These are phyloP conservation scores for Eurystomus glaucurus DNA, from an alignment of 2,797 vertebrate species.

Conservation along the genomic window DNA sequence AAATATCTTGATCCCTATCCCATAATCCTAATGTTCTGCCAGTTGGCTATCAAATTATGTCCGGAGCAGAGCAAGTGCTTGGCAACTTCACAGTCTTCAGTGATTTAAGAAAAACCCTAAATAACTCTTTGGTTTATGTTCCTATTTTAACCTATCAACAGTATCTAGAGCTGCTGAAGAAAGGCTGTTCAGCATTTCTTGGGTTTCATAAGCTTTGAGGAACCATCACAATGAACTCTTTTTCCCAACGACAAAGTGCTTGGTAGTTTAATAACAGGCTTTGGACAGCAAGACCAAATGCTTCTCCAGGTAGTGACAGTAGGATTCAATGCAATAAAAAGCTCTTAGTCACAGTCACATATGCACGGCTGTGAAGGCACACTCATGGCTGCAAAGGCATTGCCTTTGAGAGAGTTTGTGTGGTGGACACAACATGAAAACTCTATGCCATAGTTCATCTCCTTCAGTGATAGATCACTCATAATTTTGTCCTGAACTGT, in stretches of 20 bases:
- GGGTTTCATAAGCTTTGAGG: not conserved
- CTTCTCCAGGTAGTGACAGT: not conserved
- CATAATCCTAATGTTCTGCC: slow-evolving; percentile 33
- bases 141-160: slow-evolving; percentile 15
- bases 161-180: not conserved
- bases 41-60: slow-evolving; percentile 63
- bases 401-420: not conserved
- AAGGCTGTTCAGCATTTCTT: not conserved
- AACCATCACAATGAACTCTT: not conserved
- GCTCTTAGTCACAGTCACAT: accelerated
- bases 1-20: slow-evolving; percentile 39
- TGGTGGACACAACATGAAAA: not conserved
- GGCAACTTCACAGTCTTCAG: slow-evolving; percentile 24
- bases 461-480: not conserved
- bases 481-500: not conserved
- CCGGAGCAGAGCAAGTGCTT: not conserved
- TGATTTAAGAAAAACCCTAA: slow-evolving; percentile 37
- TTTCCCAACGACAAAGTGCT: not conserved
- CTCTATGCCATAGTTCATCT: not conserved
- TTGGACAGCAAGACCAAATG: not conserved
- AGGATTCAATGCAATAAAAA: not conserved
- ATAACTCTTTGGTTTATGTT: not conserved
- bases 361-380: not conserved
- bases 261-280: not conserved
- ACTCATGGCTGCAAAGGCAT: not conserved